These are phyloP conservation scores for Terrapene triunguis DNA, from an alignment of 2,113 vertebrate species.

Conservation along the genomic window DNA sequence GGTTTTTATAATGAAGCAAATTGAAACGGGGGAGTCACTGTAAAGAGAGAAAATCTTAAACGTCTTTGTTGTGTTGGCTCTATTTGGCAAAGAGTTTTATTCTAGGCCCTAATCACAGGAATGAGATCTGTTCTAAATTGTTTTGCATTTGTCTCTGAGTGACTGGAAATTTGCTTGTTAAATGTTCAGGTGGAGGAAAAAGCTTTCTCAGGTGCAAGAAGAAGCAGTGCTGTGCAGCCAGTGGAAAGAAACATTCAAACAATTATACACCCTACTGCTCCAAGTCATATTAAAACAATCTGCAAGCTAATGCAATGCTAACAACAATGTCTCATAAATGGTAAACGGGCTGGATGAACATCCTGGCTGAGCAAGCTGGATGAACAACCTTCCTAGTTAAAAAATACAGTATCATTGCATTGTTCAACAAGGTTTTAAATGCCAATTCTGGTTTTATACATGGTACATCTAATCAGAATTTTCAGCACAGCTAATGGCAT, in stretches of 20 bases:
- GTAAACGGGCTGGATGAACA: conserved; percentile 59
- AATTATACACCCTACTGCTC: conserved; percentile 75
- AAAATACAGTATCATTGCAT: conserved; percentile 32
- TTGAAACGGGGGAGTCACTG: not conserved
- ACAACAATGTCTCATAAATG: conserved; percentile 70
- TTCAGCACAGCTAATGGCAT: conserved; percentile 10
- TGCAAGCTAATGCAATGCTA: conserved; percentile 73
- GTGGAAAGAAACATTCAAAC: conserved; percentile 72
- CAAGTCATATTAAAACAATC: conserved; percentile 77
- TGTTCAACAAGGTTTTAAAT: conserved; percentile 69
- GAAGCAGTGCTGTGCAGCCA: conserved; percentile 67
- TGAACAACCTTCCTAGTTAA: conserved; percentile 48
- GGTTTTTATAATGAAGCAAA: not conserved
- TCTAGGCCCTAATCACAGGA: conserved; percentile 60
- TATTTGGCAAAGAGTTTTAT: conserved; percentile 51
- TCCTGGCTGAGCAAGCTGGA: conserved; percentile 51
- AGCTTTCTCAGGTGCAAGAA: conserved; percentile 70
- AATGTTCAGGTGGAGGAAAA: conserved; percentile 73
- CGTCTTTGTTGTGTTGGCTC: conserved; percentile 8
- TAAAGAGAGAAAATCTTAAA: not conserved
- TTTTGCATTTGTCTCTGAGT: conserved; percentile 72
- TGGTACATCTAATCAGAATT: conserved; percentile 20
- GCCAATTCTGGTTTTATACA: conserved; percentile 37
- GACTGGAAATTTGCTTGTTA: conserved; percentile 73
- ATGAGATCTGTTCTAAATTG: conserved; percentile 65